Percentiles rank a stretch among this genome's conserved stretches.
These are phyloP conservation scores for Diabrotica virgifera DNA, from an alignment of 1,140 invertebrate genomes.

Conservation along the genomic window DNA sequence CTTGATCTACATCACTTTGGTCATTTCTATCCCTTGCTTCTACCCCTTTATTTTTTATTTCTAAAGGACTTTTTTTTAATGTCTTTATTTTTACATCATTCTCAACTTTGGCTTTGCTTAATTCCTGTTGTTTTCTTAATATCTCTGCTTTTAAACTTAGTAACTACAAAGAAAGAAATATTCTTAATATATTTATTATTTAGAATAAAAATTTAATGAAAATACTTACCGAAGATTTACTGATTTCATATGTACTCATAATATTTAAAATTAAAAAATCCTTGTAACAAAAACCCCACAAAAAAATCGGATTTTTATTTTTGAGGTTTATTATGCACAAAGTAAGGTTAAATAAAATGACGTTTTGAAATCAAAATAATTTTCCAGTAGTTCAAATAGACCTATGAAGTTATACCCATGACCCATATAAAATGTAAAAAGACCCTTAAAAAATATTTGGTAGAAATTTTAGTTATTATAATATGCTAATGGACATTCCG, in stretches of 20 bases:
- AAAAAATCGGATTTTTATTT: neutral
- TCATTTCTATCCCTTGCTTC: constrained; percentile 53
- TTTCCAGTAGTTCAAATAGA: too few relatives aligned
- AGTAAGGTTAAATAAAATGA: too few relatives aligned
- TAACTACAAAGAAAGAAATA: constrained; percentile 50
- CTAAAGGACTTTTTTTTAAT: constrained; percentile 45
- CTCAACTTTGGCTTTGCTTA: constrained; percentile 59
- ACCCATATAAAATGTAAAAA: too few relatives aligned
- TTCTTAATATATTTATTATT: constrained; percentile 6
- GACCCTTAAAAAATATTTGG: too few relatives aligned
- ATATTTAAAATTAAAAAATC: neutral
- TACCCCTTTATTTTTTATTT: constrained; percentile 54
- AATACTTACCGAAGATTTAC: constrained; percentile 45
- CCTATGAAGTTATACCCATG: too few relatives aligned
- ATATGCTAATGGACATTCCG: too few relatives aligned
- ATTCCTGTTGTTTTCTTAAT: constrained; percentile 72
- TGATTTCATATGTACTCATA: constrained; percentile 47
- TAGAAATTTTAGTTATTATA: too few relatives aligned
- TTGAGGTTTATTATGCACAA: too few relatives aligned
- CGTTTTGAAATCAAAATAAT: too few relatives aligned
- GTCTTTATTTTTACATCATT: constrained; percentile 47
- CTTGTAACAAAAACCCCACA: neutral
- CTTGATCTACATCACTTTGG: constrained; percentile 56
- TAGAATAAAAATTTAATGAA: constrained; percentile 14
- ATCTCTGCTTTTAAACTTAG: constrained; percentile 73